A percentile compares a stretch with the other conserved stretches of the same genome.
phyloP scores from a whole-genome alignment of 2,888 invertebrate genomes.

The Drosophila basisetae region DNA sequence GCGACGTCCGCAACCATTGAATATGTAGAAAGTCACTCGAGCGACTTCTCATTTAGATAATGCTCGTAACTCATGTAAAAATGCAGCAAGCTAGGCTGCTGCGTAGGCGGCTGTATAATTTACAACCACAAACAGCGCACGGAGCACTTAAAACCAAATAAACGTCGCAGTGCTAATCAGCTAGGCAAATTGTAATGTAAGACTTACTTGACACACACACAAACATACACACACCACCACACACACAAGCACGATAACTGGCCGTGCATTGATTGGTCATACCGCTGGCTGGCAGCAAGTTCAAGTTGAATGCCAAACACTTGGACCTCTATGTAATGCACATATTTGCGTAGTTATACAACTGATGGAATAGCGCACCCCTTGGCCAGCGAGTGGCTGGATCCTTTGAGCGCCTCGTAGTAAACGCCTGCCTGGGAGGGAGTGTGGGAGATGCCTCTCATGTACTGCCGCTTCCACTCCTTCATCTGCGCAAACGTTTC shows the following conservation, averaged over 20 bases:
- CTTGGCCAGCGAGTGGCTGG: conserved; percentile 75
- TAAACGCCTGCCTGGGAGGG: conserved; percentile 82
- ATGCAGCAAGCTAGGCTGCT: conserved; percentile 37
- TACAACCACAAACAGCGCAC: conserved; percentile 70
- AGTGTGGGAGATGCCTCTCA: conserved; percentile 82
- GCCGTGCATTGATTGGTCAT: conserved; percentile 32
- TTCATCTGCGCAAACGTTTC: conserved; percentile 72
- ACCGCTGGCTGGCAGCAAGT: conserved; percentile 61
- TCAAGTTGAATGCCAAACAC: conserved; percentile 82
- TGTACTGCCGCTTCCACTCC: conserved; percentile 82
- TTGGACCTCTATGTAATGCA: conserved; percentile 16
- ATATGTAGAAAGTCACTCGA: conserved; percentile 22
- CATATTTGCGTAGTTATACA: neutral
- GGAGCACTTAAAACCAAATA: conserved; percentile 58
- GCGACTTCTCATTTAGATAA: conserved; percentile 58
- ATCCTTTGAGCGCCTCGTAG: conserved; percentile 83
- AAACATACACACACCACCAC: conserved; percentile 6
- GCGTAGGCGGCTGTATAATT: conserved; percentile 68
- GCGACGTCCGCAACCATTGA: neutral
- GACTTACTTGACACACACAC: conserved; percentile 43
- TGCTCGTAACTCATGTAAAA: conserved; percentile 41
- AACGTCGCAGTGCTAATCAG: conserved; percentile 66
- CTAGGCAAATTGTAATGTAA: conserved; percentile 56
- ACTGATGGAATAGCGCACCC: conserved; percentile 69
- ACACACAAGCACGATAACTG: conserved; percentile 4